Evolutionary conservation across 2,888 invertebrate species (phyloP).

Genomic region (Philereme vetulata): DNA sequence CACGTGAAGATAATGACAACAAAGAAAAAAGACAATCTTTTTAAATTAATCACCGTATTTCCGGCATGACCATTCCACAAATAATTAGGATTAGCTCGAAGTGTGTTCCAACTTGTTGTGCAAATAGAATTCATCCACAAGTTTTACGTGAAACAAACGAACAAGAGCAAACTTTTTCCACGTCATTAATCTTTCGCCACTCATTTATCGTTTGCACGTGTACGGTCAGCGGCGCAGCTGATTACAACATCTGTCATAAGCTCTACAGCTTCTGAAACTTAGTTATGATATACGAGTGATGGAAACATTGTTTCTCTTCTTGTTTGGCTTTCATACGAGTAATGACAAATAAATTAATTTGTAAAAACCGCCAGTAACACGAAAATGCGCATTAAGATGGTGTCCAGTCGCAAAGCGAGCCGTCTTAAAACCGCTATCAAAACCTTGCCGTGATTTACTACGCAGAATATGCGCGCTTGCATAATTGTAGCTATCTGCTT

Average conservation of each 20-base stretch:
- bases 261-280: conserved; percentile 34
- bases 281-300: conserved; percentile 2
- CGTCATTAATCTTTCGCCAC: conserved; percentile 63
- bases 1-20: not conserved
- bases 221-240: conserved; percentile 50
- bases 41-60: conserved; percentile 27
- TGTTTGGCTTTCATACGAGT: too few species aligned
- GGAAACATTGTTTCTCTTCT: not conserved
- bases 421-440: too few species aligned
- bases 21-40: conserved; percentile 12
- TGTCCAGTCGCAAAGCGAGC: too few species aligned
- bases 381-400: too few species aligned
- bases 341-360: too few species aligned
- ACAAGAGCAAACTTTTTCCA: conserved; percentile 55
- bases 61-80: conserved; percentile 26
- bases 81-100: conserved; percentile 31
- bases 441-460: too few species aligned
- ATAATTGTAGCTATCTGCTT: too few species aligned
- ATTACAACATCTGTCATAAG: conserved; percentile 50
- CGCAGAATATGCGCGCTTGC: too few species aligned
- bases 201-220: conserved; percentile 63
- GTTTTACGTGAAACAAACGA: conserved; percentile 47
- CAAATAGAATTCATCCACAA: conserved; percentile 46
- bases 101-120: conserved; percentile 44
- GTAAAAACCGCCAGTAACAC: too few species aligned